These are phyloP conservation scores for Laticauda laticaudata DNA, from an alignment of 2,113 vertebrate species.

Conservation along the genomic window DNA sequence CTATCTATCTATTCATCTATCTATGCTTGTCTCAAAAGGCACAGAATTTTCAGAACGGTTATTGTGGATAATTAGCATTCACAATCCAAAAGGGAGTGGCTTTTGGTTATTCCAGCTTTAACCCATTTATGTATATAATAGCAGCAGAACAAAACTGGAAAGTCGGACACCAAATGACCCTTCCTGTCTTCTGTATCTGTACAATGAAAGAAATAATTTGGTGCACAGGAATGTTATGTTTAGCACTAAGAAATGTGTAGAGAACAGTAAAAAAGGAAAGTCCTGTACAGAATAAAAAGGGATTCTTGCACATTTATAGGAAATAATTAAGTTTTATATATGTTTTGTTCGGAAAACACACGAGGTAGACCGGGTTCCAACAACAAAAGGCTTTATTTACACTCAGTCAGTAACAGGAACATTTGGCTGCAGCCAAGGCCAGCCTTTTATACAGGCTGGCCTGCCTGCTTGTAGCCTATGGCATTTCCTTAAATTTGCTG, in stretches of 20 bases:
- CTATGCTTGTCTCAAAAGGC: not conserved
- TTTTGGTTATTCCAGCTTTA: not conserved
- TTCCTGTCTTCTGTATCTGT: not conserved
- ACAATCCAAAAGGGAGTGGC: not conserved
- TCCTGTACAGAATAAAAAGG: not conserved
- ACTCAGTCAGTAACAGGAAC: too few relatives aligned
- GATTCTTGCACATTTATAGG: slow-evolving; percentile 4
- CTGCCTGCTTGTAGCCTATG: too few relatives aligned
- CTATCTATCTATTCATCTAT: not conserved
- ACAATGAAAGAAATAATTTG: not conserved
- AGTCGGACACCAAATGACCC: not conserved
- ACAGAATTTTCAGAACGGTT: not conserved
- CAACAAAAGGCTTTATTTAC: too few relatives aligned
- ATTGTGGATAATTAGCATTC: not conserved
- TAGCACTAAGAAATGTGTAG: not conserved
- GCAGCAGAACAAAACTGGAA: not conserved
- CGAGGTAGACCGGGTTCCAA: too few relatives aligned
- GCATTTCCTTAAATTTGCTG: too few relatives aligned
- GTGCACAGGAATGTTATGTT: not conserved
- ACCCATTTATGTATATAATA: not conserved
- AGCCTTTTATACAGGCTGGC: too few relatives aligned
- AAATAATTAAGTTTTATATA: slow-evolving; percentile 5
- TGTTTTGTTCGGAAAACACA: too few relatives aligned
- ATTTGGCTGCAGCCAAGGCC: too few relatives aligned
- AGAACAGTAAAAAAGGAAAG: not conserved